Evolutionary conservation across 1,140 invertebrate species (phyloP).

Genomic region (Drosophila bifasciata): DNA sequence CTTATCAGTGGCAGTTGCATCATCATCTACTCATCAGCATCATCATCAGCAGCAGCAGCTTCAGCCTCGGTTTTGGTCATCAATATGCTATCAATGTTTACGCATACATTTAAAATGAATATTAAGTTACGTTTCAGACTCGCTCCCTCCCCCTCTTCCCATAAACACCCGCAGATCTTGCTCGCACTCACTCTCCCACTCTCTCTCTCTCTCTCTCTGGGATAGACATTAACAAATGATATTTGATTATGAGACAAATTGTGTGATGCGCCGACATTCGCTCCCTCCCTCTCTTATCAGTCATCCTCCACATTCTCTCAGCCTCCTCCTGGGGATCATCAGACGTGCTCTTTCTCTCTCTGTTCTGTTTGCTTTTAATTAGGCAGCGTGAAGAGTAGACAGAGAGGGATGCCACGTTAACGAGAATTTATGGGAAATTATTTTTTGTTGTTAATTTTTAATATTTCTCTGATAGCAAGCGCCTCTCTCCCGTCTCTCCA

Average conservation of each 20-base stretch:
- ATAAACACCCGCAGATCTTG: slow-evolving; percentile 52
- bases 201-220: slow-evolving; percentile 23
- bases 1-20: slow-evolving; percentile 75
- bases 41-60: slow-evolving; percentile 6
- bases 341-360: slow-evolving; percentile 12
- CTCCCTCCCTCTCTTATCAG: slow-evolving; percentile 2
- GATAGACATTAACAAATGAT: slow-evolving; percentile 78
- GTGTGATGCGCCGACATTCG: slow-evolving; percentile 61
- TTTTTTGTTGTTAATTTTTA: slow-evolving; percentile 82
- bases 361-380: slow-evolving; percentile 74
- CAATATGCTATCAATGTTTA: slow-evolving; percentile 81
- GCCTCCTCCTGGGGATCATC: slow-evolving; percentile 50
- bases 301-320: slow-evolving; percentile 22
- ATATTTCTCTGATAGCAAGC: slow-evolving; percentile 63
- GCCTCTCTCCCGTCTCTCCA: slow-evolving; percentile 2
- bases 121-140: slow-evolving; percentile 60
- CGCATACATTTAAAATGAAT: slow-evolving; percentile 75
- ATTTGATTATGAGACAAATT: slow-evolving; percentile 83
- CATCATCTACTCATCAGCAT: slow-evolving; percentile 33
- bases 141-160: background rate
- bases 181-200: slow-evolving; percentile 19
- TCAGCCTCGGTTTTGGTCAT: slow-evolving; percentile 44
- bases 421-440: slow-evolving; percentile 83
- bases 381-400: slow-evolving; percentile 70
- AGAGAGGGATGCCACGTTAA: slow-evolving; percentile 50